These are phyloP conservation scores for Oryzias celebensis DNA, from an alignment of 2,113 vertebrate genomes.

Conservation along the genomic window DNA sequence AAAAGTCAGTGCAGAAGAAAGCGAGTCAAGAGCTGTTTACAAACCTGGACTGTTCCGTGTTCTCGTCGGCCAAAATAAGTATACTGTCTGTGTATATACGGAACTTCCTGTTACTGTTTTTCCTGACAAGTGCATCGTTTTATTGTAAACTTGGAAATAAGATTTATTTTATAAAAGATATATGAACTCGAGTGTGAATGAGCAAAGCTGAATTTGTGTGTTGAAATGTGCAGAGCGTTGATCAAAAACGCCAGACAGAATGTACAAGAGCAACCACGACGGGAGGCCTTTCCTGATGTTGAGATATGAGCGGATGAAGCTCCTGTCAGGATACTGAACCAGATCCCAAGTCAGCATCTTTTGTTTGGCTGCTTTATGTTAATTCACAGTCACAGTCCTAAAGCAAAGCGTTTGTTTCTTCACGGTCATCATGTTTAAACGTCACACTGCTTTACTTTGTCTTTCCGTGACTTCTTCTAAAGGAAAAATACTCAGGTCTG, in stretches of 20 bases:
- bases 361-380: too few relatives aligned
- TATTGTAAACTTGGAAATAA: slow-evolving; percentile 72
- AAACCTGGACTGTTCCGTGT: slow-evolving; percentile 63
- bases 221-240: slow-evolving; percentile 13
- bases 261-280: too few relatives aligned
- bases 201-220: slow-evolving; percentile 57
- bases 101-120: slow-evolving; percentile 69
- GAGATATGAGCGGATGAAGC: too few relatives aligned
- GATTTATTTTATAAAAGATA: slow-evolving; percentile 78
- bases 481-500: too few relatives aligned
- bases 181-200: slow-evolving; percentile 48
- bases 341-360: too few relatives aligned
- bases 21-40: slow-evolving; percentile 70
- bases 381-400: too few relatives aligned
- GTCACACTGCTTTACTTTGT: too few relatives aligned
- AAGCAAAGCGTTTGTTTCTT: too few relatives aligned
- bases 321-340: too few relatives aligned
- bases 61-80: slow-evolving; percentile 73
- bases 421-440: too few relatives aligned
- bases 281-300: too few relatives aligned
- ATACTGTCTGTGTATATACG: slow-evolving; percentile 66
- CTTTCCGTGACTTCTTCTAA: too few relatives aligned
- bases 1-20: not conserved
- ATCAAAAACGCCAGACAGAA: not conserved
- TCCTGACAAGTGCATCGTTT: slow-evolving; percentile 71